Evolutionary conservation across 2,797 vertebrate genomes (phyloP), one percentile per base, ranked within the genome.

Genomic region (Macropus fuliginosus): DNA sequence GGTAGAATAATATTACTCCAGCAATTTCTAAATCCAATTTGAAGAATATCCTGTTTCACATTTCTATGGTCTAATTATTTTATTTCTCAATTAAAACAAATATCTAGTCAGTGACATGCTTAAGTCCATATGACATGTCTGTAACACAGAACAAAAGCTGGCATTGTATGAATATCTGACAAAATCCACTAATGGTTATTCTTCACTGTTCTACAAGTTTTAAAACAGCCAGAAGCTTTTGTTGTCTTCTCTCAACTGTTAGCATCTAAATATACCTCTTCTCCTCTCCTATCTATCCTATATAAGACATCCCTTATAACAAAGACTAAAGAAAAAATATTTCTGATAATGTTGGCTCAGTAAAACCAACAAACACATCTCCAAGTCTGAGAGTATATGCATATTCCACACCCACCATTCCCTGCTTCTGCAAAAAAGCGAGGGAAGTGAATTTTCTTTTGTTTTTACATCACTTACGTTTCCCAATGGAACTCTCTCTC

Each of bases 201-300:
- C 54, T 94, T 93, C n/a, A 94, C 52, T 92, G 55, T 40, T 54
- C 16, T 56, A 29, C 8, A 3, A n/a, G 89, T 66, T 94, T 96
- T 91, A 93, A 93, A 90, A 94, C 28, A 87, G 90, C 16, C n/a
- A 21, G 12, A 54, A 91, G 18, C 16, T 40, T 74, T 81, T 81
- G 62, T 74, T n/a, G 66, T 81, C 66, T 81, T 81, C 24, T n/a
- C 2, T 10, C 16, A 81, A 81, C 1, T 40, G 66, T 74, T 46
- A 81, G 4, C 2, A 0, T 10, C 40, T 46, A 81, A 81, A 81
- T 27, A 74, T 24, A 31, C 3, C 18, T 81, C 34, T 3, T 81
- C 4, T 81, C 2, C 18, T 16, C 8, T 24, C n/a, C 16, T 81
- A 9, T 24, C 40, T 81, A 8, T 9, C 66, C 6, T 74, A 74